phyloP scores from a whole-genome alignment of 2,888 invertebrate species.

The Lasioglossum zephyrum region DNA sequence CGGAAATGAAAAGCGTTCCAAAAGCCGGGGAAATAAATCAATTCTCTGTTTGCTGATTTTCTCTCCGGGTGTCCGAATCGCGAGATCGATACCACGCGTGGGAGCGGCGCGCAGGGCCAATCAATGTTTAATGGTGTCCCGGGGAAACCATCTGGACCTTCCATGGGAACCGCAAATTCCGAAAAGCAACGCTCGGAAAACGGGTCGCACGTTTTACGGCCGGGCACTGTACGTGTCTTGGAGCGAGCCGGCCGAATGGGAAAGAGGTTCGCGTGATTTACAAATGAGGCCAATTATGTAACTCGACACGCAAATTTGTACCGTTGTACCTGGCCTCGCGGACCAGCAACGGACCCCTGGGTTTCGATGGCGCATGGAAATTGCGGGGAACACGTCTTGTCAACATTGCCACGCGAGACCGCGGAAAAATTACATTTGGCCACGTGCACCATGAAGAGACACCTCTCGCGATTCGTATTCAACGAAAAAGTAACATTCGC shows the following conservation, averaged over 20 bases:
- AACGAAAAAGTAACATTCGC: no score
- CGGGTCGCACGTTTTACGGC: background rate
- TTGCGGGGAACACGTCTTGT: background rate
- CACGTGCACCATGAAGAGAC: background rate
- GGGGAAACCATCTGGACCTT: background rate
- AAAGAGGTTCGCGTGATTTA: conserved; percentile 54
- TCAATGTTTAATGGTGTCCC: background rate
- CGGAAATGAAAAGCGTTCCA: conserved; percentile 9
- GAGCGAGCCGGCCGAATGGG: conserved; percentile 20
- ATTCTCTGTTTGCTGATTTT: conserved; percentile 5
- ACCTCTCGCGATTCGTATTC: no score
- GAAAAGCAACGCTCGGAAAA: background rate
- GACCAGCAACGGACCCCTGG: background rate
- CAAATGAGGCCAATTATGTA: conserved; percentile 52
- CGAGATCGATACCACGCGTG: conserved; percentile 10
- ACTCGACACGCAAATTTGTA: conserved; percentile 43
- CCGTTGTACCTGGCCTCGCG: background rate
- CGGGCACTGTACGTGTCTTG: background rate
- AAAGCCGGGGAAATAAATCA: conserved; percentile 8
- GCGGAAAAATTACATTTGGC: background rate
- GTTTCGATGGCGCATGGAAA: conserved; percentile 8
- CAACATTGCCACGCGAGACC: background rate
- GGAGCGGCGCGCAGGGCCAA: background rate
- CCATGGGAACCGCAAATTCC: background rate
- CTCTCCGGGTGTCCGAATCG: background rate